phyloP scores from a whole-genome alignment of 64 coral and sea anemone genomes.

The Actinia equina region DNA sequence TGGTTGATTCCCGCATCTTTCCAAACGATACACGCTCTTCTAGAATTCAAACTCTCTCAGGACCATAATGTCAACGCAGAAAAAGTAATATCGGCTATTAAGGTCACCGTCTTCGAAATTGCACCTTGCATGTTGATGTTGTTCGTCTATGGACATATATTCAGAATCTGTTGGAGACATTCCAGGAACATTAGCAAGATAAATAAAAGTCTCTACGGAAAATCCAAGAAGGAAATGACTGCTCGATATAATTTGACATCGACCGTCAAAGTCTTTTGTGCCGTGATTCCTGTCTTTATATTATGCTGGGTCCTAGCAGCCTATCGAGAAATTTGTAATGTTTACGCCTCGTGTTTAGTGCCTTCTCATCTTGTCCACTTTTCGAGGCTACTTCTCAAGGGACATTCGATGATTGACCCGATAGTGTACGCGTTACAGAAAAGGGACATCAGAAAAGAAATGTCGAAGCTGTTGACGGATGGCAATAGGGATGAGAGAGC shows the following conservation, averaged over 20 bases:
- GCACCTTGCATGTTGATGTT: slow-evolving; percentile 41
- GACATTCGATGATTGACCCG: slow-evolving; percentile 69
- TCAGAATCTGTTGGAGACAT: slow-evolving; percentile 46
- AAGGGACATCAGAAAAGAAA: slow-evolving; percentile 59
- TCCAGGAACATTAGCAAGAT: slow-evolving; percentile 25
- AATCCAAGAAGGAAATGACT: neutral
- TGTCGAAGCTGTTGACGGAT: neutral
- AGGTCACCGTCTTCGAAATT: slow-evolving; percentile 34
- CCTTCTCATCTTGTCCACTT: slow-evolving; percentile 34
- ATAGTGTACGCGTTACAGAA: slow-evolving; percentile 68
- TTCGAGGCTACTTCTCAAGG: slow-evolving; percentile 66
- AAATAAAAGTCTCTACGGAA: neutral
- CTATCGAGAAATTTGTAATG: slow-evolving; percentile 46
- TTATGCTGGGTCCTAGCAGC: slow-evolving; percentile 40
- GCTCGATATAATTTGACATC: neutral
- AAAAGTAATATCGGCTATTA: slow-evolving; percentile 26
- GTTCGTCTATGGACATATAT: slow-evolving; percentile 56
- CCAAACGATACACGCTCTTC: neutral
- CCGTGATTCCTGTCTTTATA: slow-evolving; percentile 58
- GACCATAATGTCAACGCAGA: neutral
- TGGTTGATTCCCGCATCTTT: slow-evolving; percentile 34
- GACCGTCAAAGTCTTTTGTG: slow-evolving; percentile 56
- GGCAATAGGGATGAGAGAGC: neutral
- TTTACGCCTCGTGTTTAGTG: slow-evolving; percentile 16
- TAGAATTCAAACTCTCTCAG: slow-evolving; percentile 17